Conservation (phyloP, 2,113 vertebrate genomes). For the Quiscalus mexicanus region DNA sequence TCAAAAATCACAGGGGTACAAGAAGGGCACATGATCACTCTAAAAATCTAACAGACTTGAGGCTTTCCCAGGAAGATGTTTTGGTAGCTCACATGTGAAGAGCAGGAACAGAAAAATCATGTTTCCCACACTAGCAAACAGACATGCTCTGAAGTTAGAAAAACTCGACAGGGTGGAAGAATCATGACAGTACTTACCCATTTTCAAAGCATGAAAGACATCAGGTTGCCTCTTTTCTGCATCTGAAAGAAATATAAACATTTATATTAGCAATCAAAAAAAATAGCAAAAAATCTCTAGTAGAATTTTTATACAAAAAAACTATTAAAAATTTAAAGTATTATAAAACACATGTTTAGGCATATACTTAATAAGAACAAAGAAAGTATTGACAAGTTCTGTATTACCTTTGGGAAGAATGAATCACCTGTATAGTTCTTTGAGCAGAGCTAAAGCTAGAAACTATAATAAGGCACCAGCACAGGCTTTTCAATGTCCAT, state of each 20-base stretch:
- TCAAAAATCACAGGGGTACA: background rate
- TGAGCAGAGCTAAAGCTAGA: background rate
- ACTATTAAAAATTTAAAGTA: background rate
- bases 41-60: background rate
- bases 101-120: background rate
- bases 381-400: background rate
- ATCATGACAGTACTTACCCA: constrained; percentile 77
- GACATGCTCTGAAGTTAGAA: background rate
- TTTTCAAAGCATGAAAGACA: constrained; percentile 91
- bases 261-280: background rate
- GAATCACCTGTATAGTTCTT: background rate
- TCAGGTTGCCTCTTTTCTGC: constrained; percentile 91
- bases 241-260: constrained; percentile 78
- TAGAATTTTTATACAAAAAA: background rate
- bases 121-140: background rate
- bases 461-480: background rate
- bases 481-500: background rate
- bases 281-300: background rate
- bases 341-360: background rate
- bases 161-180: background rate
- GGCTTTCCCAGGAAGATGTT: background rate
- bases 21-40: background rate
- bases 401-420: background rate
- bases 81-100: background rate
- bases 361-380: background rate